Conservation (phyloP, 2,797 vertebrate species). For the Anguilla pacifica region DNA sequence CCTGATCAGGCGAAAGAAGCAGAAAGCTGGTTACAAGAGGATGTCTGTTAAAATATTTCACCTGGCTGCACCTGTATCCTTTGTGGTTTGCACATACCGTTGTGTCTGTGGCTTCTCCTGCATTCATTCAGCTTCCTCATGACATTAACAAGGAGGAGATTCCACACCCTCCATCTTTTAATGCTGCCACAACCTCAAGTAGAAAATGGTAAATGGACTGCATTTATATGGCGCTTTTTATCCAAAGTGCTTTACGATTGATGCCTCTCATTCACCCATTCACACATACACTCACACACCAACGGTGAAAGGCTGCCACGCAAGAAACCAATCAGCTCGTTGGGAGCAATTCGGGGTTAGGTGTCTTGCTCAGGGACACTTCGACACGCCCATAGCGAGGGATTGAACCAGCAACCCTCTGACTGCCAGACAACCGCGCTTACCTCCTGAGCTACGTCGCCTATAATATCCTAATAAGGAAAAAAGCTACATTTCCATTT, state of each 20-base stretch:
- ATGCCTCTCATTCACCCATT: too few species aligned
- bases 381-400: too few species aligned
- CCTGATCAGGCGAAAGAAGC: constrained; percentile 9
- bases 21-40: background rate
- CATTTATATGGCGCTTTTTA: too few species aligned
- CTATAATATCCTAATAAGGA: background rate
- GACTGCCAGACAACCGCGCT: too few species aligned
- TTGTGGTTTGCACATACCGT: background rate
- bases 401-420: too few species aligned
- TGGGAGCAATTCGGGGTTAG: too few species aligned
- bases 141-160: background rate
- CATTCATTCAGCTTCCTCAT: background rate
- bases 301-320: too few species aligned
- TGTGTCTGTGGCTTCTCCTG: background rate
- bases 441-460: too few species aligned
- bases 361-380: too few species aligned
- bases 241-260: too few species aligned
- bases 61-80: background rate
- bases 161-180: background rate
- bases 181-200: background rate
- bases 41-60: background rate
- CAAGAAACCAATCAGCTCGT: too few species aligned
- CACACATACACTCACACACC: too few species aligned
- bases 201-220: background rate
- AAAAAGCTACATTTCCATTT: background rate